Percentiles rank a stretch among this genome's conserved stretches.
phyloP scores from a whole-genome alignment of 2,888 invertebrate genomes.

The Stenchaetothrips biformis region DNA sequence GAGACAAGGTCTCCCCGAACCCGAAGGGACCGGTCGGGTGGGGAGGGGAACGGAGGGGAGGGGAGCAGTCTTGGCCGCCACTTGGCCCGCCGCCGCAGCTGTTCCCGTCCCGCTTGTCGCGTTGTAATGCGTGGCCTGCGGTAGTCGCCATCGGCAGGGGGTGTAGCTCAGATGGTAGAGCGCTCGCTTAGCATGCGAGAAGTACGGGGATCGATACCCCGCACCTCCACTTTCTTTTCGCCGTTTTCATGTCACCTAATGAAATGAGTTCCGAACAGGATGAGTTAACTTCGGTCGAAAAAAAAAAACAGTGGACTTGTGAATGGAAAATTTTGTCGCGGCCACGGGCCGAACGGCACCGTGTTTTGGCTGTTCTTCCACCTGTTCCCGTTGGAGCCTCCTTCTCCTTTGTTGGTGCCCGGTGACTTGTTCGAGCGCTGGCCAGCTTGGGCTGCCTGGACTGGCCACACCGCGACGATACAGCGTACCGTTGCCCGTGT shows the following conservation, averaged over 20 bases:
- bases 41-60: neutral
- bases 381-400: neutral
- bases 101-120: neutral
- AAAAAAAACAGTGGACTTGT: no score
- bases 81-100: neutral
- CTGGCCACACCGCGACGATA: neutral
- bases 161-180: slow-evolving; percentile 55
- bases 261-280: no score
- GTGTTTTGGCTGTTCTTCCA: no score
- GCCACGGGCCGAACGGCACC: no score
- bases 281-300: no score
- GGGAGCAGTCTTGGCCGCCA: neutral
- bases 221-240: slow-evolving; percentile 41
- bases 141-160: slow-evolving; percentile 36
- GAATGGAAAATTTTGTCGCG: no score
- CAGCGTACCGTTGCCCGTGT: no score
- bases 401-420: neutral
- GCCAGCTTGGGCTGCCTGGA: neutral
- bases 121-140: neutral
- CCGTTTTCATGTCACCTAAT: neutral
- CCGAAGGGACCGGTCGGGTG: neutral
- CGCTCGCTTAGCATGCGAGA: slow-evolving; percentile 56
- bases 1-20: no score
- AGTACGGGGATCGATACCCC: slow-evolving; percentile 54
- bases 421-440: no score